Evolutionary conservation across 2,113 vertebrate species (phyloP).

Genomic region (Pangasianodon hypophthalmus): DNA sequence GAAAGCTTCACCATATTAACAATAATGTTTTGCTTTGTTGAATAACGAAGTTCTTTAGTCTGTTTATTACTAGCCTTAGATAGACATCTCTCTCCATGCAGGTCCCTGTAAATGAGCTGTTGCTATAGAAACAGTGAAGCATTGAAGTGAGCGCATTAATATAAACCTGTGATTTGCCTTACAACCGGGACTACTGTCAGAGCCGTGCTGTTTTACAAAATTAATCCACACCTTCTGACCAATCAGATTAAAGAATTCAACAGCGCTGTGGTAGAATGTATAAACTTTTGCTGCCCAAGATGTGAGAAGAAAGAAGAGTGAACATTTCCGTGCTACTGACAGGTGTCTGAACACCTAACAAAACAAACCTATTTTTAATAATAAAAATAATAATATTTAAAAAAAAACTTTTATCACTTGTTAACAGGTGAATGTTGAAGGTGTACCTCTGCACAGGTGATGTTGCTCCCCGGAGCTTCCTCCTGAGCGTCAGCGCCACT

Average conservation of each 20-base stretch:
- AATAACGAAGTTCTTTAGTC: no score
- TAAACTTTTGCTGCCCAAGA: no score
- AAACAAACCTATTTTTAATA: neutral
- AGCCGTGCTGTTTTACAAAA: neutral
- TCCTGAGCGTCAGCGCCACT: neutral
- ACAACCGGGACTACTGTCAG: neutral
- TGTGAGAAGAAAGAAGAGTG: no score
- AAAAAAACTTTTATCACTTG: neutral
- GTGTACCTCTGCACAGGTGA: constrained; percentile 2
- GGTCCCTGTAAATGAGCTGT: neutral
- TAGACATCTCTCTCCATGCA: neutral
- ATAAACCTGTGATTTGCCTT: no score
- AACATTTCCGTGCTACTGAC: neutral
- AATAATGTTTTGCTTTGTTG: no score
- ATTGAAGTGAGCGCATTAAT: neutral
- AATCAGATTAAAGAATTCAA: neutral
- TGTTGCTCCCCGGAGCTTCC: neutral
- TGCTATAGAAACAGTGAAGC: no score
- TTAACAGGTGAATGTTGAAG: neutral
- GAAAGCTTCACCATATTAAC: no score
- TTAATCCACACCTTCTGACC: no score
- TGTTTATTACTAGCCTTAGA: no score
- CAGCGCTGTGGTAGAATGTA: neutral
- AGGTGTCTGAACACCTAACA: neutral
- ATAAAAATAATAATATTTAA: neutral